These are phyloP conservation scores for Neomicropteryx cornuta DNA, from an alignment of 1,140 invertebrate species.

Conservation along the genomic window DNA sequence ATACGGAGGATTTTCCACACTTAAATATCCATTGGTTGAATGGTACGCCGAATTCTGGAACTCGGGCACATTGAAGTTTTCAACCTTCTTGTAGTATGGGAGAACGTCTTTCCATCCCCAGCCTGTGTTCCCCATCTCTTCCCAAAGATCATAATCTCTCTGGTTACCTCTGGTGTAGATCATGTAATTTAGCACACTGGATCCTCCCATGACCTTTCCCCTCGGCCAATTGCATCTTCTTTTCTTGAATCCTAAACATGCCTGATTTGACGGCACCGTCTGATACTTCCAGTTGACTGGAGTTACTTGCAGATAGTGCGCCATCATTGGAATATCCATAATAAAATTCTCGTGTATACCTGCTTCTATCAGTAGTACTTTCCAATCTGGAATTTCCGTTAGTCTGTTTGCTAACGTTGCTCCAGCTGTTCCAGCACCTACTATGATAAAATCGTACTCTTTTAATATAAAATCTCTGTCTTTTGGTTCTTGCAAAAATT, in stretches of 20 bases:
- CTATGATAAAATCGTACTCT: constrained; percentile 36
- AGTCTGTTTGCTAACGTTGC: constrained; percentile 50
- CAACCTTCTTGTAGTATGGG: constrained; percentile 73
- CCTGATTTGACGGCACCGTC: constrained; percentile 42
- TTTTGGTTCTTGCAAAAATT: constrained; percentile 28
- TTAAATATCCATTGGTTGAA: constrained; percentile 46
- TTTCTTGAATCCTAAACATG: constrained; percentile 43
- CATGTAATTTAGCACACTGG: constrained; percentile 83
- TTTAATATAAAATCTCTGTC: constrained; percentile 22
- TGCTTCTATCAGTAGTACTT: constrained; percentile 54
- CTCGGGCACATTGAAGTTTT: constrained; percentile 50
- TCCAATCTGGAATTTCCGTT: constrained; percentile 50
- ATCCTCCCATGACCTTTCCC: constrained; percentile 74
- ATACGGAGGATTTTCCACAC: constrained; percentile 42
- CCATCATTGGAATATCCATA: constrained; percentile 55
- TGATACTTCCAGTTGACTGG: constrained; percentile 47
- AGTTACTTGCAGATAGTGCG: constrained; percentile 48
- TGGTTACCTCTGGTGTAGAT: constrained; percentile 74
- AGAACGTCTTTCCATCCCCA: constrained; percentile 78
- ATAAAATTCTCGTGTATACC: constrained; percentile 54
- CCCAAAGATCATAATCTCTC: constrained; percentile 71
- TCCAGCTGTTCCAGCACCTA: constrained; percentile 42
- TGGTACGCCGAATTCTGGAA: constrained; percentile 44
- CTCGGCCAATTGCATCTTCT: constrained; percentile 58
- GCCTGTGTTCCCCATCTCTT: constrained; percentile 57